Conservation (phyloP, 2,888 invertebrate species). For the Xestoiulus laeticollis region DNA sequence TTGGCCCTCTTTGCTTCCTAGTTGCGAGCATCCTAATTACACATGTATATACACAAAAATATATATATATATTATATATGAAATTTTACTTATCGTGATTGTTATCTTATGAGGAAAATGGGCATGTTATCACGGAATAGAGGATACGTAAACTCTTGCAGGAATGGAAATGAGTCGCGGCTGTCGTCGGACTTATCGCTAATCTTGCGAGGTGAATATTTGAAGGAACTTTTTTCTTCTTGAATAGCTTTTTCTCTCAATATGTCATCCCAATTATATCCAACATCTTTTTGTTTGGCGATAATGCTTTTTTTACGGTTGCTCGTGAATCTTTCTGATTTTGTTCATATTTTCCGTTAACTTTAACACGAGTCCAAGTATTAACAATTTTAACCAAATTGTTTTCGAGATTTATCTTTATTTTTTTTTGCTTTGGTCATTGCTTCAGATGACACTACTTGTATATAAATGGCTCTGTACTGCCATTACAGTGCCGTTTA, state of each 20-base stretch:
- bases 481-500: no score
- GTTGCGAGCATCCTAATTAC: conserved; percentile 28
- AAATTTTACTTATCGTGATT: conserved; percentile 13
- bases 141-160: not conserved
- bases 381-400: no score
- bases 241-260: not conserved
- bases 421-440: no score
- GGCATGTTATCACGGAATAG: not conserved
- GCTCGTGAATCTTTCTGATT: no score
- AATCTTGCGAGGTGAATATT: not conserved
- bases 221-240: not conserved
- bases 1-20: conserved; percentile 33
- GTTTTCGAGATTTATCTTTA: no score
- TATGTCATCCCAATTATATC: no score
- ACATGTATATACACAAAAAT: conserved; percentile 27
- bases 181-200: not conserved
- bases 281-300: no score
- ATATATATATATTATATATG: conserved; percentile 21
- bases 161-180: not conserved
- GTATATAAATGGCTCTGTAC: no score
- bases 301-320: no score
- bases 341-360: no score
- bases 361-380: no score
- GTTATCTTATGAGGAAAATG: not conserved
- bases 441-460: no score